Base-by-base conservation (phyloP, 2,113 vertebrate genomes). In the Rhizomys pruinosus region DNA sequence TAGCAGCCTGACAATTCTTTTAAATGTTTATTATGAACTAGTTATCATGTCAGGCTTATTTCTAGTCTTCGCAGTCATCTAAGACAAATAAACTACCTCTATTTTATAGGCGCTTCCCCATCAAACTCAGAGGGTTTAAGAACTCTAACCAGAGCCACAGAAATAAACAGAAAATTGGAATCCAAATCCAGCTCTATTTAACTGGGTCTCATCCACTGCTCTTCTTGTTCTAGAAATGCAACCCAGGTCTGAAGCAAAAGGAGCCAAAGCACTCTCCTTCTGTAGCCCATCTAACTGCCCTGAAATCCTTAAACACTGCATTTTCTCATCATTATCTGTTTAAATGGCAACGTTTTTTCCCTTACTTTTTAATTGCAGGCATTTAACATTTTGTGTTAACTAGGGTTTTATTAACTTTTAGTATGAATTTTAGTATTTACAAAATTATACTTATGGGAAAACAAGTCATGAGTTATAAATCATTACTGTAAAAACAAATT, bases 401-500 rank as follows among this genome's bases (percentile, higher is more conserved):
- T n/a, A n/a, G n/a, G n/a, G n/a, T n/a, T 74, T 63, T 52, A 52
- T 52, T 52, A 52, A 79, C 79, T n/a, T n/a, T n/a, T n/a, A 89
- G 27, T 69, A 55, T 76, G 64, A 22, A 89, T 66, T 91, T 55
- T 87, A 89, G 15, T 78, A n/a, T 71, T 89, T n/a, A 68, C 3
- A 87, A 93, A 78, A 6, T 55, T 96, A 52, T 76, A 87, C 71
- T 61, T 89, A 68, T 27, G n/a, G 55, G 52, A 61, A 91, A 89
- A 87, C 15, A 5, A 91, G 42, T 84, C 27, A 90, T 13, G 37
- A 71, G 47, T 64, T 91, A 64, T 13, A 90, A 80, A 81, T 25
- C 61, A 96, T 16, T 66, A 73, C 87, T 34, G 47, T 89, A 78
- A 82, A 96, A 89, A 72, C 59, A 61, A 95, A 89, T 32, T 79